Conservation (phyloP, 2,797 vertebrate species). For the Takifugu rubripes region DNA sequence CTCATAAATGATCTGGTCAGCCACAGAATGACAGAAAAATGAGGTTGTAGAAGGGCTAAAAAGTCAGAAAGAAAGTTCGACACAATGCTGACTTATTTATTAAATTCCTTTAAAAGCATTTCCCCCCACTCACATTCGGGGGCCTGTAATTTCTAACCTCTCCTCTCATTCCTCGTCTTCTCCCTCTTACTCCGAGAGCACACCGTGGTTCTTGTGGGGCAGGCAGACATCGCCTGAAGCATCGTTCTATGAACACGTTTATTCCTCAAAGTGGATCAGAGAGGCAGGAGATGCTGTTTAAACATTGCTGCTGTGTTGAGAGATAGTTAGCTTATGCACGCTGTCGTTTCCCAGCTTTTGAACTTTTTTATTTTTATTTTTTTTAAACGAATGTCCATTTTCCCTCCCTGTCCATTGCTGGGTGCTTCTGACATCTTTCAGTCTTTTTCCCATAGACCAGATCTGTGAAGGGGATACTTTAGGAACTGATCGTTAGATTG, state of each 20-base stretch:
- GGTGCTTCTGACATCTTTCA: slow-evolving; percentile 20
- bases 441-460: slow-evolving; percentile 18
- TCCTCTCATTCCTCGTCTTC: slow-evolving; percentile 42
- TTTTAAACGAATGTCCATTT: slow-evolving; percentile 4
- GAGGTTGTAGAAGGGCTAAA: slow-evolving; percentile 25
- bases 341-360: slow-evolving; percentile 14
- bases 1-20: slow-evolving; percentile 70
- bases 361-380: not conserved
- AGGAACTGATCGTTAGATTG: slow-evolving; percentile 17
- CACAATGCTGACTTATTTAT: slow-evolving; percentile 27
- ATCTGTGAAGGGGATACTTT: slow-evolving; percentile 12
- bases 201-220: slow-evolving; percentile 60
- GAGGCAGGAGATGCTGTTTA: slow-evolving; percentile 54
- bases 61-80: slow-evolving; percentile 39
- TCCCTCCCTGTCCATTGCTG: slow-evolving; percentile 7
- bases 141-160: slow-evolving; percentile 39
- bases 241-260: slow-evolving; percentile 59
- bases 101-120: slow-evolving; percentile 15
- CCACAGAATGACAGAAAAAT: slow-evolving; percentile 61
- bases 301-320: slow-evolving; percentile 41
- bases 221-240: slow-evolving; percentile 68
- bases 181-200: slow-evolving; percentile 48
- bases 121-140: slow-evolving; percentile 24
- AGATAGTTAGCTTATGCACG: slow-evolving; percentile 42
- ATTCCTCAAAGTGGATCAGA: slow-evolving; percentile 72